These are phyloP conservation scores for Dicaeum eximium DNA, from an alignment of 2,113 vertebrate genomes.

Conservation along the genomic window DNA sequence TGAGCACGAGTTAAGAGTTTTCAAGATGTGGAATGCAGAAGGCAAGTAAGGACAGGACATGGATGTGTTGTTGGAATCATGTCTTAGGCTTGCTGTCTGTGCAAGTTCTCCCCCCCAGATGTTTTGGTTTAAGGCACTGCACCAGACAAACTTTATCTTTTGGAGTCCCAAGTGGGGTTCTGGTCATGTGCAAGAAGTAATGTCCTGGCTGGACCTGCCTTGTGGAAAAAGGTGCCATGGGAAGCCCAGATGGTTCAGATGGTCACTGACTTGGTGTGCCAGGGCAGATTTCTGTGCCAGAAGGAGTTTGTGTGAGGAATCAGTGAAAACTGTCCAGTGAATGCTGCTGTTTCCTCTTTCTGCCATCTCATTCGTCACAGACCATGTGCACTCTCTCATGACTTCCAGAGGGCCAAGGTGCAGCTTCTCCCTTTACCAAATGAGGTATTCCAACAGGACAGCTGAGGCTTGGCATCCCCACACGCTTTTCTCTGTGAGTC, in stretches of 20 bases:
- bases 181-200: background rate
- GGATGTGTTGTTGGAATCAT: rapidly evolving
- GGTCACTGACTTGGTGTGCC: background rate
- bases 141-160: background rate
- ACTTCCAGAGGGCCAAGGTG: background rate
- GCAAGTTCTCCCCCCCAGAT: background rate
- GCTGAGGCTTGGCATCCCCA: background rate
- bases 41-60: rapidly evolving
- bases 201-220: background rate
- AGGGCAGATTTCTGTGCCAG: background rate
- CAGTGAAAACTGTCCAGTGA: background rate
- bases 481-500: background rate
- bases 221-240: background rate
- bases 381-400: background rate
- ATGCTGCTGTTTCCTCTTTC: background rate
- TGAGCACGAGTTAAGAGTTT: background rate
- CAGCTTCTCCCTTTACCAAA: background rate
- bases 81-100: background rate
- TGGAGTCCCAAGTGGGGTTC: background rate
- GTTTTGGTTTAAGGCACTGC: background rate
- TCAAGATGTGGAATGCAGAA: background rate
- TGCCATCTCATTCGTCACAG: background rate
- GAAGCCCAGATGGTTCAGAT: rapidly evolving
- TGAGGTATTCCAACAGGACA: background rate
- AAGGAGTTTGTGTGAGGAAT: background rate